Evolutionary conservation across 2,113 vertebrate species (phyloP).

Genomic region (Coracopsis vasa): DNA sequence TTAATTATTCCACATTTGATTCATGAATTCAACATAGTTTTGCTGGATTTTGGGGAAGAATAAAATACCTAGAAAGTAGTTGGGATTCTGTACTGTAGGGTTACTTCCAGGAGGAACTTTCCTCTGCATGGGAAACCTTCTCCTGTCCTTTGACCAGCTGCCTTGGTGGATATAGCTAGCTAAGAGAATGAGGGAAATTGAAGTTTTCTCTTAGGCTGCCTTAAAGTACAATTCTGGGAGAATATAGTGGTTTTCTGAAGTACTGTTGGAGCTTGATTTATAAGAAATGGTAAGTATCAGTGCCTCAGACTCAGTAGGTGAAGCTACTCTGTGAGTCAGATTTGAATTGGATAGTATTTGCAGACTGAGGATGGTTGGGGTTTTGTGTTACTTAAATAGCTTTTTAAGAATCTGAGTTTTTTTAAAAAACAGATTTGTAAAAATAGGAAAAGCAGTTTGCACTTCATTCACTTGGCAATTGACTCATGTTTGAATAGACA

Average conservation of each 20-base stretch:
- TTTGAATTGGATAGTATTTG: background rate
- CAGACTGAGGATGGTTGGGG: background rate
- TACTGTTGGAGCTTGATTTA: background rate
- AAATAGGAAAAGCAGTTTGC: background rate
- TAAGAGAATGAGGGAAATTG: background rate
- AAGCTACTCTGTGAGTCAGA: background rate
- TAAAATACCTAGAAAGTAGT: background rate
- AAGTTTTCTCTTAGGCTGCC: background rate
- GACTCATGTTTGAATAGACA: background rate
- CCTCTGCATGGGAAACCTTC: background rate
- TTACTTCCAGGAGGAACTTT: background rate
- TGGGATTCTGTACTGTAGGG: background rate
- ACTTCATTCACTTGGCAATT: background rate
- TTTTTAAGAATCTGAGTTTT: conserved; percentile 15
- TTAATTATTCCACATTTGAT: background rate
- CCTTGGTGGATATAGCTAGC: background rate
- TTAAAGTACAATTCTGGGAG: background rate
- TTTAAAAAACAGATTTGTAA: background rate
- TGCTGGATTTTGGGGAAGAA: background rate
- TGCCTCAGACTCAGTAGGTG: background rate
- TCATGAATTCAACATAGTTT: background rate
- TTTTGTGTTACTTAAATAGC: background rate
- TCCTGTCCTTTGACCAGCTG: background rate
- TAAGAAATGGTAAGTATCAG: background rate
- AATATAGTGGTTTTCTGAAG: background rate